Evolutionary conservation across 1,140 invertebrate genomes (phyloP), one percentile per base, ranked within the genome.

Genomic region (Caerostris darwini): DNA sequence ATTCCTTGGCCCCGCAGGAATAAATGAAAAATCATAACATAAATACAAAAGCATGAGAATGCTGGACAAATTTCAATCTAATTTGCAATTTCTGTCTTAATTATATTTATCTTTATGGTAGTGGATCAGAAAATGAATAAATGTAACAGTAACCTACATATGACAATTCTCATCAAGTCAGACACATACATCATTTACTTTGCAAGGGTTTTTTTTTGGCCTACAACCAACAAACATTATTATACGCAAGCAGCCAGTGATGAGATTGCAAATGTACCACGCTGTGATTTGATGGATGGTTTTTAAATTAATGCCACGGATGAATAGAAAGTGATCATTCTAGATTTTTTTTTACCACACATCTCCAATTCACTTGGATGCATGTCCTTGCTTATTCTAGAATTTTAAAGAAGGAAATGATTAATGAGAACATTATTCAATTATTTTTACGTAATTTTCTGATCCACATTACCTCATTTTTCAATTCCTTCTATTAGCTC

Each of bases 371-470:
- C 14, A 67, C n/a, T 64, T 64, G 0, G 14, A 17, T 64, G 12
- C 61, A 17, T 64, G n/a, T 14, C 34, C 34, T 34, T 34, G n/a
- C 12, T 64, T 5, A 64, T 5, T 17, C 14, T 67, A 67, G n/a
- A 14, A 17, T 67, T n/a, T 67, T 17, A 17, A 7, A 6, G 17
- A 6, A 67, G 2, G 17, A 67, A 67, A 67, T 67, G 61, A 67
- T 67, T 67, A 67, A 67, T 67, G 61, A 6, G 61, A 67, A n/a
- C n/a, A 67, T 67, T 67, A 67, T 67, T 67, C 14, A 67, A 67
- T 17, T 67, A n/a, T 0, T 17, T n/a, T 7, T n/a, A 6, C 3
- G 34, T 34, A 34, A 34, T 34, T 34, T 34, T 34, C 34, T 34
- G 34, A 34, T 2, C 34, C 34, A 34, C 34, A 34, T 2, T 34